Evolutionary conservation across 2,888 invertebrate species (phyloP).

Genomic region (Sminthurides aquaticus): DNA sequence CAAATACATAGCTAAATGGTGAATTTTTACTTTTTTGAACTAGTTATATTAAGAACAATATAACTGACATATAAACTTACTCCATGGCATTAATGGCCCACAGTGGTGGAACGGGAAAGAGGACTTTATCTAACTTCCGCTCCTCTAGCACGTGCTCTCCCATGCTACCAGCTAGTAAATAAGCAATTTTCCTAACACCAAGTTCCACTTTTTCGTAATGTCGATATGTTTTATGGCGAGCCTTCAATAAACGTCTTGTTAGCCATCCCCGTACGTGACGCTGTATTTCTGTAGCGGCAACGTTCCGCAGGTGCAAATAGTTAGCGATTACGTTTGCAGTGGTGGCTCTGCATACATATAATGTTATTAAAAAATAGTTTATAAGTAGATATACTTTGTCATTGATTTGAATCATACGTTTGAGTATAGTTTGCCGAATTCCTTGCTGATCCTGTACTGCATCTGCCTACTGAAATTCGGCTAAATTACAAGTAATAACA

Average conservation of each 20-base stretch:
- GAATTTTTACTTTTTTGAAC: not conserved
- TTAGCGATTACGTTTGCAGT: not conserved
- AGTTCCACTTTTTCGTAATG: conserved; percentile 23
- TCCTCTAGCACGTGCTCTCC: not conserved
- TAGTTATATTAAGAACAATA: too few species aligned
- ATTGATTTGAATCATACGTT: too few species aligned
- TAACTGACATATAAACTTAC: conserved; percentile 5
- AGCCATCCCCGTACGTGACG: conserved; percentile 29
- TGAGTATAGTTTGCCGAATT: too few species aligned
- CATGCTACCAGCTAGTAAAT: conserved; percentile 21
- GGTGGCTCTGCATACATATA: not conserved
- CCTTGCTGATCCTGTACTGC: too few species aligned
- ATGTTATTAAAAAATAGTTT: too few species aligned
- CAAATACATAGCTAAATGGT: too few species aligned
- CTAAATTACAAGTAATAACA: too few species aligned
- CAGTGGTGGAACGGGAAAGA: not conserved
- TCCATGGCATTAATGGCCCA: conserved; percentile 4
- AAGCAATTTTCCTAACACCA: conserved; percentile 27
- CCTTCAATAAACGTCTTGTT: conserved; percentile 25
- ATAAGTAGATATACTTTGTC: too few species aligned
- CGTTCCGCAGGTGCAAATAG: not conserved
- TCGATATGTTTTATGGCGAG: conserved; percentile 13
- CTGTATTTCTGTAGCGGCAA: conserved; percentile 20
- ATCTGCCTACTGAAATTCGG: too few species aligned
- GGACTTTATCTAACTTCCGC: not conserved